phyloP scores from a whole-genome alignment of 2,113 vertebrate genomes.

The Cochlearius cochlearius region DNA sequence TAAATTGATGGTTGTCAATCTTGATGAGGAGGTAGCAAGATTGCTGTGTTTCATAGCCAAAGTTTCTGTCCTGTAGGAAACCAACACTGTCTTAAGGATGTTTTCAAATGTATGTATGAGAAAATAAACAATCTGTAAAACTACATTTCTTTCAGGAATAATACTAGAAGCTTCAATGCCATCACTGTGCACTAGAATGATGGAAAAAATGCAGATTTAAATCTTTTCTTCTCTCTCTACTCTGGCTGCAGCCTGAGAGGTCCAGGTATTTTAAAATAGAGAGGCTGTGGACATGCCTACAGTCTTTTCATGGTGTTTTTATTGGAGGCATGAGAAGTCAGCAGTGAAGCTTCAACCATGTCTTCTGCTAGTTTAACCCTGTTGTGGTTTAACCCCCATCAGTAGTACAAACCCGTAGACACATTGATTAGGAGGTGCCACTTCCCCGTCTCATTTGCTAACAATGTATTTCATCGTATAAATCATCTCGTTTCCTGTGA shows the following conservation, averaged over 20 bases:
- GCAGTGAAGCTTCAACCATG: background rate
- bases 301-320: background rate
- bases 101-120: background rate
- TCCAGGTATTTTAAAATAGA: background rate
- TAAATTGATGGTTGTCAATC: background rate
- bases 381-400: background rate
- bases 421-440: fast-evolving
- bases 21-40: background rate
- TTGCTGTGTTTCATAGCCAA: background rate
- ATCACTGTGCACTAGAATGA: background rate
- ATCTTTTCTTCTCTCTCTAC: background rate
- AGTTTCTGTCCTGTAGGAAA: background rate
- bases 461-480: fast-evolving
- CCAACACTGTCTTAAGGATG: background rate
- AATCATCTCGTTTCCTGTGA: background rate
- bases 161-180: background rate
- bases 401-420: background rate
- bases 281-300: background rate
- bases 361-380: background rate
- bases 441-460: background rate
- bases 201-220: background rate
- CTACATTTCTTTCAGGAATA: background rate
- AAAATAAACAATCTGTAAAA: background rate
- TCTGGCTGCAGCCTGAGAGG: background rate
- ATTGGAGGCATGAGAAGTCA: background rate